Evolutionary conservation across 2,888 invertebrate genomes (phyloP).

Genomic region (Tiliacea citrago): DNA sequence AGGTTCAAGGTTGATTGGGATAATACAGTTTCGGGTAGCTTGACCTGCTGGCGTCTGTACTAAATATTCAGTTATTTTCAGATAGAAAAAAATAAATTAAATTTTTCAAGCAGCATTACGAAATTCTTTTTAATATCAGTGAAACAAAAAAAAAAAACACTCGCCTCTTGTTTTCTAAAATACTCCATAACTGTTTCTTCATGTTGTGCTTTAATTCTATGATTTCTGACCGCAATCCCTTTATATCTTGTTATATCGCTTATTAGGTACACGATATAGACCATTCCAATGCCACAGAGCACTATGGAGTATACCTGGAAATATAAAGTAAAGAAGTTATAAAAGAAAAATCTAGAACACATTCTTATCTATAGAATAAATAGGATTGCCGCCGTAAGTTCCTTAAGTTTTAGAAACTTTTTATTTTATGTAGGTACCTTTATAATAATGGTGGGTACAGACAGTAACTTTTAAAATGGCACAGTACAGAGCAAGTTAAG

Average conservation of each 20-base stretch:
- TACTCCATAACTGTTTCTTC: slow-evolving; percentile 83
- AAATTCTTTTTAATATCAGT: not conserved
- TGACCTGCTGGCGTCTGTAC: too few relatives aligned
- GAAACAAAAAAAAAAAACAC: slow-evolving; percentile 14
- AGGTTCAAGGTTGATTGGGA: too few relatives aligned
- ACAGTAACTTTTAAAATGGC: not conserved
- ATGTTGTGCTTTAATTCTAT: slow-evolving; percentile 81
- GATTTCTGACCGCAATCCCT: slow-evolving; percentile 83
- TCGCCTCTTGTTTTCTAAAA: slow-evolving; percentile 85
- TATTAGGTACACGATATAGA: slow-evolving; percentile 91
- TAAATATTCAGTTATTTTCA: not conserved
- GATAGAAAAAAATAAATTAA: too few relatives aligned
- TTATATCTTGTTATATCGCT: slow-evolving; percentile 92
- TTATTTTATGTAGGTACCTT: too few relatives aligned
- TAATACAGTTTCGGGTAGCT: too few relatives aligned
- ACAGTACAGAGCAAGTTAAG: not conserved
- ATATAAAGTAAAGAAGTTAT: slow-evolving; percentile 49
- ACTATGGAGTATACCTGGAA: slow-evolving; percentile 92
- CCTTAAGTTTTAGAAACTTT: slow-evolving; percentile 16
- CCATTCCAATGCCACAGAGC: slow-evolving; percentile 90
- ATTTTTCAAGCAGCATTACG: not conserved
- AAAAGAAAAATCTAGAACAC: slow-evolving; percentile 29
- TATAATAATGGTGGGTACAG: too few relatives aligned
- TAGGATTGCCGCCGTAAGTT: slow-evolving; percentile 24
- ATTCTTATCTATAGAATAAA: slow-evolving; percentile 44